Conservation (phyloP, 2,113 vertebrate genomes). For the Leptobrachium leishanense region DNA sequence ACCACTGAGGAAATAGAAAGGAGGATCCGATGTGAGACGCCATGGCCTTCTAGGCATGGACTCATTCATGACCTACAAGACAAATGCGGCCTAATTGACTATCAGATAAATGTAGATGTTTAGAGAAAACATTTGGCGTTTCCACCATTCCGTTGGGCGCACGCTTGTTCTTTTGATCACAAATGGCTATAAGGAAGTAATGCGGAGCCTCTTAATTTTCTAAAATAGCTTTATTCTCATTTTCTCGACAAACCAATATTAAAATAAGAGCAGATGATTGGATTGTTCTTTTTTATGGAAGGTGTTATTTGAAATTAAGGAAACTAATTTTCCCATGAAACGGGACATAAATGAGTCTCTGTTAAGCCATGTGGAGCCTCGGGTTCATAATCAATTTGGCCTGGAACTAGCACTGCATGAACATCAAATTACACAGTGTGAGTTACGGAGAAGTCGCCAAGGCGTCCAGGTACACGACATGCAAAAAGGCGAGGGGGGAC, state of each 20-base stretch:
- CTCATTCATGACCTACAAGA: no score
- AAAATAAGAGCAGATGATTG: constrained; percentile 36
- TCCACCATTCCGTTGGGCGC: no score
- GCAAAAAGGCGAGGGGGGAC: background rate
- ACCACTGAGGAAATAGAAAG: no score
- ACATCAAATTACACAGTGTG: constrained; percentile 23
- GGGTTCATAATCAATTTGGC: constrained; percentile 26
- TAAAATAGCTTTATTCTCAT: constrained; percentile 15
- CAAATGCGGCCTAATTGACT: no score
- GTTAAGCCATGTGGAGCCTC: constrained; percentile 5
- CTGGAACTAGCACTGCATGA: constrained; percentile 21
- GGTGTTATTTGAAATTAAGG: constrained; percentile 31
- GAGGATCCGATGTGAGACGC: no score
- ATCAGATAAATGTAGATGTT: no score
- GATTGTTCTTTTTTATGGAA: constrained; percentile 25
- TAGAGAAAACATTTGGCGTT: no score
- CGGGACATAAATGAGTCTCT: constrained; percentile 20
- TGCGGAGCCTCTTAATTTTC: constrained; percentile 7
- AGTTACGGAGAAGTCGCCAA: background rate
- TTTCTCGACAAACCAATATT: constrained; percentile 26
- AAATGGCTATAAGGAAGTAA: background rate
- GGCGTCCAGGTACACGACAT: constrained; percentile 26
- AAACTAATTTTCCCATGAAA: constrained; percentile 31
- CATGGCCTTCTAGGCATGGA: no score
- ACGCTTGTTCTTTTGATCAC: background rate